Evolutionary conservation across 2,113 vertebrate genomes (phyloP).

Genomic region (Leucosticte australis): DNA sequence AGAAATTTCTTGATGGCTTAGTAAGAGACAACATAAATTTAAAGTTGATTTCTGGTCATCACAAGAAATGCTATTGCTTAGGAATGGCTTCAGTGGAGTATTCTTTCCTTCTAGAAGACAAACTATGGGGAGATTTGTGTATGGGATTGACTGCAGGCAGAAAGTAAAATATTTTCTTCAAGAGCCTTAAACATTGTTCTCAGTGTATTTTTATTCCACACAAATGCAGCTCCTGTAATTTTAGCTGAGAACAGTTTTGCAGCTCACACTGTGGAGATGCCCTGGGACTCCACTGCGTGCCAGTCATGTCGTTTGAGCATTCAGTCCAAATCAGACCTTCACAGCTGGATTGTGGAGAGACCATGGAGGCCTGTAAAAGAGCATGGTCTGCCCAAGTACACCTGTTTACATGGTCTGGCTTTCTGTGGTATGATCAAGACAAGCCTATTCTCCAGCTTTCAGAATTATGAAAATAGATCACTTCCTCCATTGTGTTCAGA

Average conservation of each 20-base stretch:
- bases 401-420: background rate
- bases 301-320: background rate
- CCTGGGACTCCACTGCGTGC: background rate
- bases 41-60: slow-evolving; percentile 21
- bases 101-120: slow-evolving; percentile 4
- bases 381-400: background rate
- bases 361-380: background rate
- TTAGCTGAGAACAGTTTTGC: background rate
- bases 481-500: background rate
- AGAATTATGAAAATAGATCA: background rate
- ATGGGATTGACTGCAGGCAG: background rate
- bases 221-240: background rate
- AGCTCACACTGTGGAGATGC: background rate
- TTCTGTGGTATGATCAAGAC: background rate
- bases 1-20: slow-evolving; percentile 58
- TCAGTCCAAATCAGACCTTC: background rate
- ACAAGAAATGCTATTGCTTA: background rate
- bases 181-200: background rate
- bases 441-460: background rate
- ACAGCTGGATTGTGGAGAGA: background rate
- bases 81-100: background rate
- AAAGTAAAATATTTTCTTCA: background rate
- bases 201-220: background rate
- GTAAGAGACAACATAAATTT: background rate
- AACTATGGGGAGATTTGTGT: background rate